Conservation (phyloP, 2,113 vertebrate genomes). For the Ceyx margarethae region DNA sequence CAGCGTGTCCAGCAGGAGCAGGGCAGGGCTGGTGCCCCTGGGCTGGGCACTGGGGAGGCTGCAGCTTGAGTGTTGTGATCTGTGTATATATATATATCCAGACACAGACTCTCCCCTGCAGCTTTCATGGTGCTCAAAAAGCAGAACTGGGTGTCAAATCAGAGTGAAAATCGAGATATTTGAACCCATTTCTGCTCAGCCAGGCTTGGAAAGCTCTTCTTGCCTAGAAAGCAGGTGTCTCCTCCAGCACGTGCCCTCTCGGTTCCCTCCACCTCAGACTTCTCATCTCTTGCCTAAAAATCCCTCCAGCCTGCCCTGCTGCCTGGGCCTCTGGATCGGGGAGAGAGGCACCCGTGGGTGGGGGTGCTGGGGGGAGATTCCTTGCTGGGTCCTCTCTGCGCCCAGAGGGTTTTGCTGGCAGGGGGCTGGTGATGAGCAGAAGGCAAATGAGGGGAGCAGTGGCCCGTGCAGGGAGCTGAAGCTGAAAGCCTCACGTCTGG, state of each 20-base stretch:
- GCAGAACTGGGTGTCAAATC: background rate
- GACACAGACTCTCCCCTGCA: background rate
- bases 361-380: background rate
- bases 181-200: background rate
- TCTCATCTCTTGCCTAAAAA: background rate
- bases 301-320: background rate
- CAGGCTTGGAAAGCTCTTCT: background rate
- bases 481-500: too few species aligned
- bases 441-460: background rate
- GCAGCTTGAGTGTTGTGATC: too few species aligned
- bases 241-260: background rate
- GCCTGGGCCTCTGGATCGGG: background rate
- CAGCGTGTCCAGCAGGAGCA: too few species aligned
- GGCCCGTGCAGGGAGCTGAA: too few species aligned
- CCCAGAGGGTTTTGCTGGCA: conserved; percentile 15
- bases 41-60: too few species aligned
- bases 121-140: background rate
- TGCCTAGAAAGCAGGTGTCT: background rate
- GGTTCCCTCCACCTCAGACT: background rate
- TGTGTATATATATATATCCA: fast-evolving
- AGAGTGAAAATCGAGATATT: background rate
- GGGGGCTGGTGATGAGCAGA: background rate
- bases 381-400: background rate
- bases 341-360: background rate
- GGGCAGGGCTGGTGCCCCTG: too few species aligned